Conservation (phyloP, 2,113 vertebrate genomes). For the Macquaria australasica region DNA sequence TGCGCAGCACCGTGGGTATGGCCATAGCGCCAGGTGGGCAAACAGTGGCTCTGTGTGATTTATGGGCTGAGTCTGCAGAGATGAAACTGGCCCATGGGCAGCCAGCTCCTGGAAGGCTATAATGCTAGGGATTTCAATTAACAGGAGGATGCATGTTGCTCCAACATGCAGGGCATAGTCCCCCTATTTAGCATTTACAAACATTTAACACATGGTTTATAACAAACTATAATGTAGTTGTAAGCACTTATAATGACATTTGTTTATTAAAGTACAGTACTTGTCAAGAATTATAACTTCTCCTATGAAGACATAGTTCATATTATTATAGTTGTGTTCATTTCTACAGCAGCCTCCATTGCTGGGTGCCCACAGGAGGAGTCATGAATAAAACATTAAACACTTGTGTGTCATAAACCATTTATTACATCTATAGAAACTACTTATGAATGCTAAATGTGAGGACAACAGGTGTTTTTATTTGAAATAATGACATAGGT, state of each 20-base stretch:
- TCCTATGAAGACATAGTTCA: neutral
- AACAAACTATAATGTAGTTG: neutral
- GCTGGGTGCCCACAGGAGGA: neutral
- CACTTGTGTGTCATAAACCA: neutral
- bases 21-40: neutral
- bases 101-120: constrained; percentile 27
- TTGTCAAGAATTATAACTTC: neutral
- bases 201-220: neutral
- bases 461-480: neutral
- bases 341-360: too few relatives aligned
- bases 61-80: constrained; percentile 6
- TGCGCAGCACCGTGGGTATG: neutral
- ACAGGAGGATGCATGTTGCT: neutral
- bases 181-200: neutral
- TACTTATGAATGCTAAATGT: neutral
- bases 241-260: neutral
- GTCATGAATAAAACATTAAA: neutral
- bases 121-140: constrained; percentile 20
- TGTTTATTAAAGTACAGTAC: neutral
- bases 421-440: neutral
- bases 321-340: neutral
- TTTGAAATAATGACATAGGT: neutral
- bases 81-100: constrained; percentile 32
- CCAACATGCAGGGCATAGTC: neutral
- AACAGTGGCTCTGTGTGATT: constrained; percentile 46